Percentiles rank a stretch among this genome's conserved stretches.
Conservation (phyloP, 2,888 invertebrate species). For the Stomorhina lunata region DNA sequence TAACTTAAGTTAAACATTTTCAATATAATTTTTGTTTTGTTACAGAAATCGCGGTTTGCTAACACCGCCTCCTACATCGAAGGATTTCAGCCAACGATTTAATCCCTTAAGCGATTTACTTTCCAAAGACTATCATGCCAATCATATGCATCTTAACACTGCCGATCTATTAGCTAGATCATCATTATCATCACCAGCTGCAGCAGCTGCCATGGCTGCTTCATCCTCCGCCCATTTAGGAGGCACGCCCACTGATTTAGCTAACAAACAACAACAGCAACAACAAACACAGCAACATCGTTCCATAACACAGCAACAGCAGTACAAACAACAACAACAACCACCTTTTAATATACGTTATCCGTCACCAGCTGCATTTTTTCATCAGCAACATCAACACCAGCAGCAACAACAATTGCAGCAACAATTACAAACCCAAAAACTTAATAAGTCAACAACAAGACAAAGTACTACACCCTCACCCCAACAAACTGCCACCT, state of each 20-base stretch:
- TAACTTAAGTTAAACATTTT: not conserved
- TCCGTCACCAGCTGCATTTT: constrained; percentile 68
- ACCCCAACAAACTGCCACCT: constrained; percentile 74
- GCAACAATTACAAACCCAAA: constrained; percentile 64
- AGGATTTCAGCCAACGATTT: constrained; percentile 78
- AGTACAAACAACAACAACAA: constrained; percentile 66
- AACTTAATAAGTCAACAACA: constrained; percentile 68
- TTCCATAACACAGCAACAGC: constrained; percentile 66
- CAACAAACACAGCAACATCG: constrained; percentile 62
- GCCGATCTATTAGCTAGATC: constrained; percentile 70
- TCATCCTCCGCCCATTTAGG: constrained; percentile 23
- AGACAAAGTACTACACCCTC: constrained; percentile 73
- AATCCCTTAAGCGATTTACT: constrained; percentile 78
- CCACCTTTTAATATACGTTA: constrained; percentile 68
- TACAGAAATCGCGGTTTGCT: constrained; percentile 78
- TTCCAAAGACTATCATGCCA: constrained; percentile 77
- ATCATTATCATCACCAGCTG: constrained; percentile 57
- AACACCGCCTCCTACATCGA: constrained; percentile 71
- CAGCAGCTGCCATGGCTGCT: constrained; percentile 10
- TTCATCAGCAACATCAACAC: constrained; percentile 67
- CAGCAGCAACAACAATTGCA: constrained; percentile 66
- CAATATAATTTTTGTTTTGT: too few species aligned
- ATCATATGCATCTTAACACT: constrained; percentile 66
- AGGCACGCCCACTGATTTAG: constrained; percentile 41
- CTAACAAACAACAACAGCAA: constrained; percentile 54